phyloP scores from a whole-genome alignment of 2,797 vertebrate genomes.

The Ptychadena robeensis region DNA sequence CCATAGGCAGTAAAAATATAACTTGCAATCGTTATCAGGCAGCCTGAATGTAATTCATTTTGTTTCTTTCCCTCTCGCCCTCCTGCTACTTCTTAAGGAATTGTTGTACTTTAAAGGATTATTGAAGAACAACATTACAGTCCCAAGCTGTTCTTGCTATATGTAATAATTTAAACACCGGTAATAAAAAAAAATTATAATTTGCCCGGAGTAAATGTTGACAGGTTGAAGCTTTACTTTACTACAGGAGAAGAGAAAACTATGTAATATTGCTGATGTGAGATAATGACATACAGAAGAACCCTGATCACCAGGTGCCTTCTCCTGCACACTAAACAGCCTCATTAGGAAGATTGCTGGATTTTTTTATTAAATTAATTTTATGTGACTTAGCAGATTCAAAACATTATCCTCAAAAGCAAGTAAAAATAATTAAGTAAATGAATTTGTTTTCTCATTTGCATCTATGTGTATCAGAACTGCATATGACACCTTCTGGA shows the following conservation, averaged over 20 bases:
- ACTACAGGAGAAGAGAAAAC: not conserved
- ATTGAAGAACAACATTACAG: conserved; percentile 33
- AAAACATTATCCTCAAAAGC: not conserved
- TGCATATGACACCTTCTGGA: too few species aligned
- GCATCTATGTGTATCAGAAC: too few species aligned
- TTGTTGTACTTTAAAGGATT: conserved; percentile 21
- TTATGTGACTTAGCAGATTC: not conserved
- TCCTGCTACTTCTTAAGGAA: conserved; percentile 24
- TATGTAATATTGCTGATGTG: not conserved
- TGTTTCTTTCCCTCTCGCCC: conserved; percentile 19
- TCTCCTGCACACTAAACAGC: not conserved
- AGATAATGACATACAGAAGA: not conserved
- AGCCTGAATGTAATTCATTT: conserved; percentile 26
- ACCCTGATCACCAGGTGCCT: not conserved
- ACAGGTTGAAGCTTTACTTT: not conserved
- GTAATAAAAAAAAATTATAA: not conserved
- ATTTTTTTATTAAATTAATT: not conserved
- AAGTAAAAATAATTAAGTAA: not conserved
- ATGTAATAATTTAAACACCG: conserved; percentile 4
- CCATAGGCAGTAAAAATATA: conserved; percentile 43
- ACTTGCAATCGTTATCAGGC: conserved; percentile 19
- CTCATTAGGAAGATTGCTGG: not conserved
- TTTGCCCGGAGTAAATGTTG: not conserved
- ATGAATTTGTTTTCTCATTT: too few species aligned
- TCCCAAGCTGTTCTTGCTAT: conserved; percentile 14